Conservation (phyloP, 2,113 vertebrate species). For the Garra rufa region DNA sequence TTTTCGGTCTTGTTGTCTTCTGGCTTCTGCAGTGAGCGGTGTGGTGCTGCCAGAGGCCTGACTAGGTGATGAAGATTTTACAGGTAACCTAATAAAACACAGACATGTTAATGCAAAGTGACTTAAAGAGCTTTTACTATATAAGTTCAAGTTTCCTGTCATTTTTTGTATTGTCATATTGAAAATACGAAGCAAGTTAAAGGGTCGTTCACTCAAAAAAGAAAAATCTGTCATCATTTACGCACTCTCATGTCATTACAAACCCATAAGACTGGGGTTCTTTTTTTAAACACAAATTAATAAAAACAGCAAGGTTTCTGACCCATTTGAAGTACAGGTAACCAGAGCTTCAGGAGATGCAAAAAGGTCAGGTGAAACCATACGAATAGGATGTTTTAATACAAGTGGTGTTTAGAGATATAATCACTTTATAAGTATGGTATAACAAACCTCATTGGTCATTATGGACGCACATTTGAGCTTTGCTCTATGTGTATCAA, state of each 20-base stretch:
- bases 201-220: too few relatives aligned
- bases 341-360: neutral
- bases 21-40: constrained; percentile 75
- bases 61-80: constrained; percentile 71
- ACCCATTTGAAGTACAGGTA: neutral
- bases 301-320: neutral
- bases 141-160: neutral
- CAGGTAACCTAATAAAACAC: constrained; percentile 71
- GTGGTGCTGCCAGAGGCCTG: constrained; percentile 64
- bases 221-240: too few relatives aligned
- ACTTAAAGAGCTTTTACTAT: neutral
- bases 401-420: neutral
- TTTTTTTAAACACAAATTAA: too few relatives aligned
- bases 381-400: neutral
- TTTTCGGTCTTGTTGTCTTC: constrained; percentile 79
- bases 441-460: neutral
- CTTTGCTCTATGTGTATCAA: too few relatives aligned
- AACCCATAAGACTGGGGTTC: too few relatives aligned
- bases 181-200: too few relatives aligned
- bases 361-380: neutral
- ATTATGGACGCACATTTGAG: neutral
- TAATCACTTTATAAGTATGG: neutral
- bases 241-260: too few relatives aligned
- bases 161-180: neutral
- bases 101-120: too few relatives aligned